Evolutionary conservation across 2,888 invertebrate genomes (phyloP).

Genomic region (Rhagonycha lutea): DNA sequence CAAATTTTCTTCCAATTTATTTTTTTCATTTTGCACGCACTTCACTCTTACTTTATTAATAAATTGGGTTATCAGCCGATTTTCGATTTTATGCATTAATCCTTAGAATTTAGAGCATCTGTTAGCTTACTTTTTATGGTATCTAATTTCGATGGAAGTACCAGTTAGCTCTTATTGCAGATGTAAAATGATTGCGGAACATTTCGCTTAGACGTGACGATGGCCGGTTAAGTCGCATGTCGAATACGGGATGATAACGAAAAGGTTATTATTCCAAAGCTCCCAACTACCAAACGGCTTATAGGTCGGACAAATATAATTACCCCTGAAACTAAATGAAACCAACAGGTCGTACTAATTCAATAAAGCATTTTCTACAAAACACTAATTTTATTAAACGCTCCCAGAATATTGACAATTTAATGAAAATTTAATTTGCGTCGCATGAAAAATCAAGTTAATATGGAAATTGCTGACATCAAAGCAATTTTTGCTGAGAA

Average conservation of each 20-base stretch:
- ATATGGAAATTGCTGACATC: slow-evolving; percentile 35
- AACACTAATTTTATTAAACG: slow-evolving; percentile 52
- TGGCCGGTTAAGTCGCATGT: slow-evolving; percentile 15
- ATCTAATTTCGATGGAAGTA: slow-evolving; percentile 35
- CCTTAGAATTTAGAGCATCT: slow-evolving; percentile 26
- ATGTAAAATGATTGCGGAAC: slow-evolving; percentile 43
- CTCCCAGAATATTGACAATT: slow-evolving; percentile 51
- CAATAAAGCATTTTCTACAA: slow-evolving; percentile 43
- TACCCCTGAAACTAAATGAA: slow-evolving; percentile 41
- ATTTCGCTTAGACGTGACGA: slow-evolving; percentile 40
- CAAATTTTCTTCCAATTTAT: slow-evolving; percentile 7
- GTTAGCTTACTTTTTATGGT: slow-evolving; percentile 36
- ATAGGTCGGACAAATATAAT: slow-evolving; percentile 43
- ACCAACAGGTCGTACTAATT: slow-evolving; percentile 46
- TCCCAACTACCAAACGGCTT: slow-evolving; percentile 21
- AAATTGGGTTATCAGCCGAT: not conserved
- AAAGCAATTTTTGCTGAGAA: slow-evolving; percentile 34
- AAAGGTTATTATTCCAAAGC: not conserved
- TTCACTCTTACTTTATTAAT: not conserved
- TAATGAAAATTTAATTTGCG: slow-evolving; percentile 53
- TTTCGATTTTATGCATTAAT: slow-evolving; percentile 24
- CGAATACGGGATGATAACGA: not conserved
- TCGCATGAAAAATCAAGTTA: slow-evolving; percentile 48
- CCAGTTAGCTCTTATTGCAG: slow-evolving; percentile 36
- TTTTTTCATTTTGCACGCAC: not conserved